Conservation (phyloP, 2,888 invertebrate genomes). For the Agrilus biguttatus region DNA sequence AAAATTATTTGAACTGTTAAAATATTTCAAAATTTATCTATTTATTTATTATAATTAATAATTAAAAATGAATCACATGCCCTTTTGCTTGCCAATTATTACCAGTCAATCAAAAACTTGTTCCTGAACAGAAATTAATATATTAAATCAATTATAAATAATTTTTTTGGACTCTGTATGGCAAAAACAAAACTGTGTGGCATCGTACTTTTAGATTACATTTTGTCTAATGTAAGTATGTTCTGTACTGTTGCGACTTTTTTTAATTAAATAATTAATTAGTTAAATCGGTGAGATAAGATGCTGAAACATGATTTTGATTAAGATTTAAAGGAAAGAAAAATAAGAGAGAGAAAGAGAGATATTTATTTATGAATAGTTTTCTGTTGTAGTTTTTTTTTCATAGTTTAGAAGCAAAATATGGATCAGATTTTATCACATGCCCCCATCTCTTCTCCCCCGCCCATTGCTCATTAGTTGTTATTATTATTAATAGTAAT, state of each 20-base stretch:
- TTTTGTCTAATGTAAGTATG: too few species aligned
- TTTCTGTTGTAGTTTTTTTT: constrained; percentile 8
- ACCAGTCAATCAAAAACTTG: too few species aligned
- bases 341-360: constrained; percentile 3
- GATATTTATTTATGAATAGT: constrained; percentile 7
- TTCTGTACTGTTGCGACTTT: not conserved
- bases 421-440: too few species aligned
- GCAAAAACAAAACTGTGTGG: constrained; percentile 6
- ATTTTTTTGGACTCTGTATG: constrained; percentile 7
- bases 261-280: constrained; percentile 2
- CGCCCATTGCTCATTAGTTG: too few species aligned
- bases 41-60: too few species aligned
- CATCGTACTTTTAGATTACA: constrained; percentile 17
- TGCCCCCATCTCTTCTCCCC: too few species aligned
- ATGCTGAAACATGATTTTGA: constrained; percentile 1
- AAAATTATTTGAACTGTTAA: constrained; percentile 3
- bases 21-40: not conserved
- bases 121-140: too few species aligned
- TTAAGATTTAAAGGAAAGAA: constrained; percentile 1
- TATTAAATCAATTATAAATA: constrained; percentile 1
- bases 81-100: too few species aligned
- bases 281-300: not conserved
- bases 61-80: too few species aligned
- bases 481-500: too few species aligned
- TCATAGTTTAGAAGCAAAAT: not conserved